Percentiles rank a stretch among this genome's conserved stretches.
Evolutionary conservation across 2,888 invertebrate species (phyloP).

Genomic region (Hedychridium roseum): DNA sequence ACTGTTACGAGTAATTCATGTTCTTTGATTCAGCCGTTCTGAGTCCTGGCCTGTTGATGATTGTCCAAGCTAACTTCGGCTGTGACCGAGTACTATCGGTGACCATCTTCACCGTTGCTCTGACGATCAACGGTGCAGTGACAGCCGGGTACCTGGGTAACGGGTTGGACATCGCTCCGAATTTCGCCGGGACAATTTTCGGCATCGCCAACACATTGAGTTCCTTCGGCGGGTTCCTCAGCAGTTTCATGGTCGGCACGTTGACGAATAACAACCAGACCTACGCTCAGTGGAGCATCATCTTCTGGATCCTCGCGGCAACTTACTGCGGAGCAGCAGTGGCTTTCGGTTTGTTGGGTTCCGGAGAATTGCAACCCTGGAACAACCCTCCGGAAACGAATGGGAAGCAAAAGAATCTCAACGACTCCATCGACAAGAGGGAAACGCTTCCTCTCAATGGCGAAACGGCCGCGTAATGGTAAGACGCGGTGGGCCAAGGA

Average conservation of each 20-base stretch:
- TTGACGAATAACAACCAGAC: conserved; percentile 79
- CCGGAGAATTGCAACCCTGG: conserved; percentile 72
- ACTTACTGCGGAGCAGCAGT: conserved; percentile 76
- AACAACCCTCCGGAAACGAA: conserved; percentile 50
- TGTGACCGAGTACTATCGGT: conserved; percentile 77
- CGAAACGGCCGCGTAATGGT: conserved; percentile 32
- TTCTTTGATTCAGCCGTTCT: conserved; percentile 65
- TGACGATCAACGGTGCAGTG: conserved; percentile 86
- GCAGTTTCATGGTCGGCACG: conserved; percentile 81
- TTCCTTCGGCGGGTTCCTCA: conserved; percentile 83
- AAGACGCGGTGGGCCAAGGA: too few relatives aligned
- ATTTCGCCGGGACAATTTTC: conserved; percentile 89
- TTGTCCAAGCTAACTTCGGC: conserved; percentile 77
- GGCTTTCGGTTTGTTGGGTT: conserved; percentile 72
- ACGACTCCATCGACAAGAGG: conserved; percentile 8
- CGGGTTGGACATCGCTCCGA: conserved; percentile 87
- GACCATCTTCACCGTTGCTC: conserved; percentile 78
- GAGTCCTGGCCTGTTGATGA: conserved; percentile 77
- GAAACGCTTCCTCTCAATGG: conserved; percentile 58
- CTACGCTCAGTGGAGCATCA: conserved; percentile 80
- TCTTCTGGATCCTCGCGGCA: conserved; percentile 80
- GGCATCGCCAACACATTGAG: conserved; percentile 89
- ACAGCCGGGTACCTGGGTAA: conserved; percentile 88
- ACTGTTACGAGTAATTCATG: neutral
- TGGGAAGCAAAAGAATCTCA: conserved; percentile 2